These are phyloP conservation scores for Arremon brunneinucha DNA, from an alignment of 2,797 vertebrate genomes.

Conservation along the genomic window DNA sequence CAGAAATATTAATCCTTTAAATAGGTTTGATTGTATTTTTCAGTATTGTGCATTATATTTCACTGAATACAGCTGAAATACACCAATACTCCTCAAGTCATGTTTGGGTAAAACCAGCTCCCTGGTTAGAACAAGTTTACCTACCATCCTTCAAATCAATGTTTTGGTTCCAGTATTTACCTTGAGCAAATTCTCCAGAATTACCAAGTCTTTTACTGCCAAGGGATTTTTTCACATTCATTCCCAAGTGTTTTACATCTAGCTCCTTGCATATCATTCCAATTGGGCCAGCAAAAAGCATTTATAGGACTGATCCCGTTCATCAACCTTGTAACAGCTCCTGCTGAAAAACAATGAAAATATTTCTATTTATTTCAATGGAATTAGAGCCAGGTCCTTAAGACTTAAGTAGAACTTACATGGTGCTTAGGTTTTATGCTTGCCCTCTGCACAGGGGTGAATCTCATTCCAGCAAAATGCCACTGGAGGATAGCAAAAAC, in stretches of 20 bases:
- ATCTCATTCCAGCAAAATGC: constrained; percentile 48
- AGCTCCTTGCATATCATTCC: neutral
- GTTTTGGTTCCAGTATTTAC: neutral
- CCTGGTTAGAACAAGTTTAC: neutral
- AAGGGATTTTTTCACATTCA: neutral
- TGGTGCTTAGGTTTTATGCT: constrained; percentile 59
- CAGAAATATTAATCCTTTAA: neutral
- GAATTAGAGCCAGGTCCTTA: constrained; percentile 21
- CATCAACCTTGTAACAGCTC: constrained; percentile 20
- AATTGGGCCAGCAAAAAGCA: neutral
- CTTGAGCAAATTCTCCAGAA: neutral
- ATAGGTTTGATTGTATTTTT: neutral
- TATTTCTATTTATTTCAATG: constrained; percentile 38
- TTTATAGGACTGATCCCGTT: neutral
- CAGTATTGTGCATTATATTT: neutral
- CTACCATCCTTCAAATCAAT: neutral
- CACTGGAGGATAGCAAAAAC: constrained; percentile 49
- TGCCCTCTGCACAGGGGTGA: constrained; percentile 39
- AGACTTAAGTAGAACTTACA: constrained; percentile 39
- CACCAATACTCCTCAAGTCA: neutral
- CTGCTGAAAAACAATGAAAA: neutral
- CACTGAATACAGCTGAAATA: neutral
- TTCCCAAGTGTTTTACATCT: neutral
- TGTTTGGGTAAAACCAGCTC: neutral
- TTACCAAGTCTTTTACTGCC: neutral